Evolutionary conservation across 2,888 invertebrate species (phyloP).

Genomic region (Pinctada fucata): DNA sequence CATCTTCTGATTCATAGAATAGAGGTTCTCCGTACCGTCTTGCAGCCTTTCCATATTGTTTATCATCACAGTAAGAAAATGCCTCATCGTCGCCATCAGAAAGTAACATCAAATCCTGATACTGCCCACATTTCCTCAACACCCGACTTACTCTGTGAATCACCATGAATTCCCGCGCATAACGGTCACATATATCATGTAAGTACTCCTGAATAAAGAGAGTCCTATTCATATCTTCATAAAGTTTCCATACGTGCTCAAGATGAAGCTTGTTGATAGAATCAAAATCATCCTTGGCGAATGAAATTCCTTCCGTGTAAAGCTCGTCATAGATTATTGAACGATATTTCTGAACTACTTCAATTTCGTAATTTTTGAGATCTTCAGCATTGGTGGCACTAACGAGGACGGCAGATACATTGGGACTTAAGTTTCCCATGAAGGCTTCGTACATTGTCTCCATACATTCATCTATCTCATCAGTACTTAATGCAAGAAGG

Average conservation of each 20-base stretch:
- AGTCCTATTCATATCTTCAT: conserved; percentile 54
- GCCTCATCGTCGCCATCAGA: conserved; percentile 67
- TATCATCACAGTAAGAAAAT: conserved; percentile 63
- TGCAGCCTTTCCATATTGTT: conserved; percentile 61
- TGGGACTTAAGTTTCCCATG: conserved; percentile 65
- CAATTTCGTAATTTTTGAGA: conserved; percentile 60
- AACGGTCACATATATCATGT: conserved; percentile 64
- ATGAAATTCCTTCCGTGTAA: conserved; percentile 62
- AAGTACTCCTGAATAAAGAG: conserved; percentile 65
- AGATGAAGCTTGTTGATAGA: conserved; percentile 57
- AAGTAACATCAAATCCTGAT: conserved; percentile 70
- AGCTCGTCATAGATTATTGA: conserved; percentile 63
- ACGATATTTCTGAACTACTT: conserved; percentile 62
- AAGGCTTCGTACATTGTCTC: conserved; percentile 69
- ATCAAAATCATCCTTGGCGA: conserved; percentile 56
- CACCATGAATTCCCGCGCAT: conserved; percentile 68
- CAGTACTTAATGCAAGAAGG: conserved; percentile 60
- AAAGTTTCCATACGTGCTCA: conserved; percentile 63
- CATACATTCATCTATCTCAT: conserved; percentile 67
- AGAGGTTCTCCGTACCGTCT: conserved; percentile 60
- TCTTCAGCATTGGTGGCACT: conserved; percentile 64
- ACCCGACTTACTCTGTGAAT: conserved; percentile 67
- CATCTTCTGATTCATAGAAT: conserved; percentile 67
- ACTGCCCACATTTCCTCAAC: conserved; percentile 69
- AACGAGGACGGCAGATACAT: conserved; percentile 65